Conservation (phyloP, 2,888 invertebrate species). For the Fabriciana adippe region DNA sequence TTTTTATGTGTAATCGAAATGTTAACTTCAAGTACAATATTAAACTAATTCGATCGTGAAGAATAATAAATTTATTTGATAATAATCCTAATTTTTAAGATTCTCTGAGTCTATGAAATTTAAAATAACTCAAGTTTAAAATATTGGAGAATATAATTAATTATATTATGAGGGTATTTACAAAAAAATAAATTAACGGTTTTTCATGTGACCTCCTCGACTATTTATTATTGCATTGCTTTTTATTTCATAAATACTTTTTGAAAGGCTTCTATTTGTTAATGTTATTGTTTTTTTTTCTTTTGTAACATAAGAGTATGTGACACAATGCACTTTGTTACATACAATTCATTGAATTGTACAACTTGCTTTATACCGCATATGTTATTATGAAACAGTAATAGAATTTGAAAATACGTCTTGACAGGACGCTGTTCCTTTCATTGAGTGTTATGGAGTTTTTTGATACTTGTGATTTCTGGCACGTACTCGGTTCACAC, state of each 20-base stretch:
- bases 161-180: not conserved
- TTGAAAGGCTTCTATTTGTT: constrained; percentile 4
- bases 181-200: not conserved
- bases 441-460: constrained; percentile 44
- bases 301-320: constrained; percentile 9
- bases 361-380: constrained; percentile 20
- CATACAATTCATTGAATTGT: constrained; percentile 25
- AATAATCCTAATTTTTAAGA: no score
- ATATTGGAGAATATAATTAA: not conserved
- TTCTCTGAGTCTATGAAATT: no score
- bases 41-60: no score
- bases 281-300: constrained; percentile 5
- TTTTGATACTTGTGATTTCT: constrained; percentile 64
- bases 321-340: constrained; percentile 22
- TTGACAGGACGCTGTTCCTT: constrained; percentile 42
- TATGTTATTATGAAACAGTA: constrained; percentile 34
- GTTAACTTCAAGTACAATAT: no score
- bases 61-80: no score
- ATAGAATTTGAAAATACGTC: constrained; percentile 34
- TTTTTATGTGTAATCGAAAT: no score
- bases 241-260: constrained; percentile 13
- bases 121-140: no score
- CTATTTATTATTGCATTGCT: not conserved
- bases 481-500: constrained; percentile 76
- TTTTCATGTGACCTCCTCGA: constrained; percentile 1